Evolutionary conservation across 2,888 invertebrate genomes (phyloP), one percentile per base, ranked within the genome.

Genomic region (Campoletis raptor): DNA sequence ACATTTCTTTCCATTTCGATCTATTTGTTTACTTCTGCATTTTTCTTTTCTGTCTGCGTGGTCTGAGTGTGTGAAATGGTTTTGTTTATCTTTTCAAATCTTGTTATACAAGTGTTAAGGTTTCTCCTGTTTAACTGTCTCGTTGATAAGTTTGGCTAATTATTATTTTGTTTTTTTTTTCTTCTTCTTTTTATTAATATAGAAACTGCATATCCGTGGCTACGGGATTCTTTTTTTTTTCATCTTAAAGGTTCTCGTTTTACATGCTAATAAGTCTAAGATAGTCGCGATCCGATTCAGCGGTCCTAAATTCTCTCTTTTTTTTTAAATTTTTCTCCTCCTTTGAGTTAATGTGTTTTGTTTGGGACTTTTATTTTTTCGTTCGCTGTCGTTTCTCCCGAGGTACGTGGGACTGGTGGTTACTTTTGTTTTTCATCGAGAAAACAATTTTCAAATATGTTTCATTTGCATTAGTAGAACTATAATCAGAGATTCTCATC

Each of bases 381-480:
- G 8, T 70, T 81, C 69, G 82, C 77, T 85, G 66, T 81, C 84
- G 84, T 69, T 42, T 78, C 86, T 67, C 80, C 82, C 85, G 78
- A 83, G 79, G 79, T 87, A 84, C 85, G 80, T 85, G 86, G 69
- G 64, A 61, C 36, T 81, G 67, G 66, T 80, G 73, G 40, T 57
- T 67, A 37, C 67, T 57, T 45, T 57, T 69, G 18, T 69, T 30
- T 30, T 70, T 70, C 52, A 74, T 52, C 42, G 84, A 79, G 74
- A 85, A 54, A 81, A 85, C 81, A 78, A 81, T 81, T 76, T 81
- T 86, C 54, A 81, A 86, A 86, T 84, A 86, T 81, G 81, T 84
- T 86, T 86, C 86, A 81, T 81, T 86, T 79, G 81, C 66, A 82
- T 69, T 72, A 77, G 73, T 77, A 66, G 76, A 73, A 81, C 81